Base-by-base conservation (phyloP, 2,797 vertebrate genomes). In the Takifugu rubripes region DNA sequence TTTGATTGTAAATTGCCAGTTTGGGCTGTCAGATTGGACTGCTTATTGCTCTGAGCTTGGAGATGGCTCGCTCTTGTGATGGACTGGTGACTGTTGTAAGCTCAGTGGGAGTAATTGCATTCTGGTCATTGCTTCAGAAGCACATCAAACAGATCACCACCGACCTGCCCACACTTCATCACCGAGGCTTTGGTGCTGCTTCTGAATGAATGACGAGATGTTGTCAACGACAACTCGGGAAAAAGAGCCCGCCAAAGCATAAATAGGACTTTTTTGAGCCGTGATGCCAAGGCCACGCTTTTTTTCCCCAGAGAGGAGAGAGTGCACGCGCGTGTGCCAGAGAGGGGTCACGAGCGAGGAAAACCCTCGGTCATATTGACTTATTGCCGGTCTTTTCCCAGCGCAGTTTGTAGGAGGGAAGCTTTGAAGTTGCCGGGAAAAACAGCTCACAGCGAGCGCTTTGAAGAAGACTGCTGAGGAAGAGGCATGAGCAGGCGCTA, bases 381-480 rank as follows among this genome's bases (percentile, higher is more conserved):
- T 84, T 68, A 75, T 79, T 79, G 79, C 74, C 8, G 62, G 74
- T 62, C 60, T 66, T 77, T 66, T 68, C 68, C 62, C 46, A 33
- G 67, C 58, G 5, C 67, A 16, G 48, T 68, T 81, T 71, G 78
- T 73, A 80, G 74, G 78, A 82, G 78, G 78, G 59, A 64, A 11
- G 74, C 82, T 88, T 87, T 89, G 85, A 88, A 87, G 86, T 78
- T 66, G 67, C 74, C 26, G 27, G 70, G 57, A 45, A 78, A 77
- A 78, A 81, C 66, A 69, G 74, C 81, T 82, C 77, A 72, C 67
- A 80, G 80, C 66, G 7, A 61, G 67, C 56, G 59, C 83, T 89
- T 87, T 85, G 85, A 87, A 85, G 76, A 46, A 66, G 66, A 64
- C 52, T 54, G 56, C 62, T 3, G 63, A 70, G 57, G 70, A 64